A percentile compares a stretch with the other conserved stretches of the same genome.
These are phyloP conservation scores for Diorhabda carinulata DNA, from an alignment of 1,140 invertebrate species.

Conservation along the genomic window DNA sequence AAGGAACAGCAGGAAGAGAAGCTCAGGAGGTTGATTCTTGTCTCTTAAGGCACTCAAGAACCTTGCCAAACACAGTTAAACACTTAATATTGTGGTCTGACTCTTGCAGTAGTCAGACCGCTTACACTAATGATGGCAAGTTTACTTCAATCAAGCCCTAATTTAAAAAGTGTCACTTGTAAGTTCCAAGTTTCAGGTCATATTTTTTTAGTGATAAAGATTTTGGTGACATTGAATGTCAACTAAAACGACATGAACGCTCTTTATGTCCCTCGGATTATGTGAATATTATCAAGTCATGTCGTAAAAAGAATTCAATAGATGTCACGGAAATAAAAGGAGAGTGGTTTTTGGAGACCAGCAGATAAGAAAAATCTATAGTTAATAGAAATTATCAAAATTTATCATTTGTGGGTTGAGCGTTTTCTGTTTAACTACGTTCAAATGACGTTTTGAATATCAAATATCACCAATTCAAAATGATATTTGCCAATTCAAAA, in stretches of 20 bases:
- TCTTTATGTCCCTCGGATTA: constrained; percentile 40
- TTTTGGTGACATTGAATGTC: constrained; percentile 40
- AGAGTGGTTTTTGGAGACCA: constrained; percentile 14
- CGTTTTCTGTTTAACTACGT: no score
- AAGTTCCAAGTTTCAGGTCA: constrained; percentile 41
- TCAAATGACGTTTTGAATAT: no score
- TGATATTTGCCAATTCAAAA: no score
- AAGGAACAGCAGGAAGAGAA: constrained; percentile 30
- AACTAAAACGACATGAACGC: constrained; percentile 38
- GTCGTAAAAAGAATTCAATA: constrained; percentile 29
- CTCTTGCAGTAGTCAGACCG: constrained; percentile 43
- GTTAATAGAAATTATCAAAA: constrained; percentile 14
- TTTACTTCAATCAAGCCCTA: constrained; percentile 34
- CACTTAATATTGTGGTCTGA: constrained; percentile 44
- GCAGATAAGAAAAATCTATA: constrained; percentile 20
- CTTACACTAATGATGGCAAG: constrained; percentile 42
- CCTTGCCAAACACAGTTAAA: constrained; percentile 28
- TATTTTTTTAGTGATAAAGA: constrained; percentile 44
- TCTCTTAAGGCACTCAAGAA: constrained; percentile 35
- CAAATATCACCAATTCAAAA: no score
- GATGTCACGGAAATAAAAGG: constrained; percentile 8
- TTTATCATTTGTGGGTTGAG: no score
- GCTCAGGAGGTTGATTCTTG: constrained; percentile 36
- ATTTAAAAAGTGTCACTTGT: constrained; percentile 31
- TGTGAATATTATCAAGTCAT: constrained; percentile 35